Base-by-base conservation (phyloP, 2,888 invertebrate species). In the Pteria penguin region DNA sequence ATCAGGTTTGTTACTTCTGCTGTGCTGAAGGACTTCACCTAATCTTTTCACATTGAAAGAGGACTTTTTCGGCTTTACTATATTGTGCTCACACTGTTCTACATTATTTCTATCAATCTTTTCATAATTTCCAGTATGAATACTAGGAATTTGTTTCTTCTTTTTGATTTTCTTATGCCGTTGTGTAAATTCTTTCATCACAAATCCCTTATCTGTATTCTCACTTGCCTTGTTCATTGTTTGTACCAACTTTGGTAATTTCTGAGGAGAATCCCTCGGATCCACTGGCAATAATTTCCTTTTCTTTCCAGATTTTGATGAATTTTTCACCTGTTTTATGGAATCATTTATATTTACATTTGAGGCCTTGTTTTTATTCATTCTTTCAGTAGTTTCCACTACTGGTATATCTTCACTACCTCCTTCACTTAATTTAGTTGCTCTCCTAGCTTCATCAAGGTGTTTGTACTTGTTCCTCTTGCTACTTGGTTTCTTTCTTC, bases 391-490 rank as follows among this genome's bases (percentile, higher is more conserved):
- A 5, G 26, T 61, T 61, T 14, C 31, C 54, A 18, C 22, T 14
- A 27, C 27, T 14, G 2, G 22, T 24, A 61, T 27, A 11, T 8
- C 32, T 14, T 14, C 29, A 8, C 11, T 24, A 14, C 27, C 31
- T 27, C 22, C n/a, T 33, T 55, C 22, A 29, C 18, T 63, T 55
- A 26, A n/a, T 14, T 11, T 55, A 26, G 27, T 27, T 3, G 55
- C 55, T 60, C 65, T 70, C 33, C 70, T 71, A 14, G 68, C 70
- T 27, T 78, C 58, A 57, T 78, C 81, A 11, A 84, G 63, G 65
- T 84, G 82, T 62, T 80, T 82, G 74, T 83, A 84, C 61, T 85
- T 86, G 70, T 86, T 85, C 45, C 79, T 84, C 63, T 82, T 86
- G 55, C 76, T 78, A 31, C 72, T 82, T 52, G 78, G 81, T 73